Percentiles rank a stretch among this genome's conserved stretches.
Evolutionary conservation across 2,113 vertebrate genomes (phyloP).

Genomic region (Lucifuga dentata): DNA sequence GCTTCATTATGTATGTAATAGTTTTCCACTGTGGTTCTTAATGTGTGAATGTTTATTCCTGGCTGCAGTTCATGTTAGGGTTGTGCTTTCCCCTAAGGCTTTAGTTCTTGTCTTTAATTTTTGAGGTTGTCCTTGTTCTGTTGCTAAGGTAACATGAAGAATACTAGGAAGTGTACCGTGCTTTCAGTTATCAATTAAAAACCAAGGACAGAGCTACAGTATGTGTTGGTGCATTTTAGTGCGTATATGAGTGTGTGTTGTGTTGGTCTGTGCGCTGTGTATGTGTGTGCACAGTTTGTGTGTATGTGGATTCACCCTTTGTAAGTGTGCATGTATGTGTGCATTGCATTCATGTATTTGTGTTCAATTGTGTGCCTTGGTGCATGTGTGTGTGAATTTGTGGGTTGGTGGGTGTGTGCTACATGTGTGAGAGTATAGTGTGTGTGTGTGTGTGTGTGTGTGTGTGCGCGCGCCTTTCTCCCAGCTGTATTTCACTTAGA

Average conservation of each 20-base stretch:
- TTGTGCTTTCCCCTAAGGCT: constrained; percentile 7
- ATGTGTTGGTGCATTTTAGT: constrained; percentile 21
- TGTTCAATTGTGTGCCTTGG: too few species aligned
- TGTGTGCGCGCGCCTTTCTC: constrained; percentile 12
- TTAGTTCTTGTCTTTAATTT: constrained; percentile 47
- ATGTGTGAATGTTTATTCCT: constrained; percentile 54
- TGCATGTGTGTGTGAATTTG: too few species aligned
- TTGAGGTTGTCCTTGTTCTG: constrained; percentile 74
- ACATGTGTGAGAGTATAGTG: too few species aligned
- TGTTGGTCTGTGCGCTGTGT: background rate
- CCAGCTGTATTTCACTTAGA: constrained; percentile 51
- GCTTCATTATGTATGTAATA: constrained; percentile 63
- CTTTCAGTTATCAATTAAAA: constrained; percentile 76
- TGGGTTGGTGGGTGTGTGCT: background rate
- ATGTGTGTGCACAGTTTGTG: background rate
- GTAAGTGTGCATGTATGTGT: background rate
- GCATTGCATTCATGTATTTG: background rate
- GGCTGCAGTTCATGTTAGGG: background rate
- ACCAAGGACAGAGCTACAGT: constrained; percentile 51
- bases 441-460: background rate
- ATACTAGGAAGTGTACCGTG: constrained; percentile 52
- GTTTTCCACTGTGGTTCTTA: constrained; percentile 45
- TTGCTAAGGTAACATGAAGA: constrained; percentile 81
- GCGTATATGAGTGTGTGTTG: constrained; percentile 19
- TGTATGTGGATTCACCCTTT: too few species aligned